Evolutionary conservation across 2,888 invertebrate species (phyloP), one percentile per base, ranked within the genome.

Genomic region (Platypus cylindrus): DNA sequence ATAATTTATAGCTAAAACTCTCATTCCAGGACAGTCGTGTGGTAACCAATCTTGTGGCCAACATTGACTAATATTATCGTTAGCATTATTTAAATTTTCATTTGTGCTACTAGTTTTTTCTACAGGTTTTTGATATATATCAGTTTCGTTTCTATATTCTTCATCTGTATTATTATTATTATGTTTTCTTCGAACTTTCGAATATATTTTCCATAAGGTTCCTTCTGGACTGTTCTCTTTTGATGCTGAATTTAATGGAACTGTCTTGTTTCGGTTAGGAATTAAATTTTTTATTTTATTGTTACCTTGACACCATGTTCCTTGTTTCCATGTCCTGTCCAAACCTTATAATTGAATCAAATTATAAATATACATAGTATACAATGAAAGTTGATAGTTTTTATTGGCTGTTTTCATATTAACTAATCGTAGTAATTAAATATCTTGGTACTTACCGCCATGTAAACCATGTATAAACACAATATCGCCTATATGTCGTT

Each of bases 21-120:
- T 68, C 0, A 79, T 75, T 1, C 76, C 73, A 0, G 82, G 80
- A 50, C 78, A 78, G 54, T 90, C 89, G 23, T 70, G 54, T 0
- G 80, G 75, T 15, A 91, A 59, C 90, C 90, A 91, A 55, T 90
- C 87, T 39, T 73, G 67, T 0, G 89, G 89, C 87, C 87, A 89
- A 52, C 87, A 87, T 8, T 62, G 57, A 1, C 75, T 74, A 49
- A 73, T 75, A 32, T 40, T 38, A 15, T 40, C 40, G n/a, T 23
- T 12, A 12, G 33, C 28, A 26, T 38, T 30, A 2, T 29, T 14
- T n/a, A n/a, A n/a, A n/a, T n/a, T n/a, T 7, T 24, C 29, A 4
- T 26, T 27, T 12, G 11, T 40, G n/a, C n/a, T n/a, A n/a, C n/a
- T n/a, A 17, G 30, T 42, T 2, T 42, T 41, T 16, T 44, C 40